Evolutionary conservation across 2,113 vertebrate genomes (phyloP).

Genomic region (Peromyscus leucopus): DNA sequence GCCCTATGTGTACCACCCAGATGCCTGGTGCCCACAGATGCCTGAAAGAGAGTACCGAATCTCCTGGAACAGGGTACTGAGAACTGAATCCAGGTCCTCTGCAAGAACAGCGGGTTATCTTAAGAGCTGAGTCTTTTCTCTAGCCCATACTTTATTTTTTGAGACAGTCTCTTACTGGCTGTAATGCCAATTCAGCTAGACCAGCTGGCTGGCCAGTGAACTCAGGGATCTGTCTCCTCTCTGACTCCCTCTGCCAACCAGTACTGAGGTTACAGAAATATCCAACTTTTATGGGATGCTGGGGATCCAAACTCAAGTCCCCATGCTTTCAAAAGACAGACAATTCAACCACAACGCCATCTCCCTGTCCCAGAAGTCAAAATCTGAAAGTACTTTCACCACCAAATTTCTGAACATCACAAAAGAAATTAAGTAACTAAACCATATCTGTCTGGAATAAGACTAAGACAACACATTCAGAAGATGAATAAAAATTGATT

Average conservation of each 20-base stretch:
- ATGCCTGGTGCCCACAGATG: neutral
- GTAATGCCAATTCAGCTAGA: neutral
- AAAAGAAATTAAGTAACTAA: constrained; percentile 52
- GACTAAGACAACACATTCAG: constrained; percentile 26
- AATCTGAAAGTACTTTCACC: constrained; percentile 50
- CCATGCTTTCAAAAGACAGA: too few relatives aligned
- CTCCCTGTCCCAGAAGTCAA: neutral
- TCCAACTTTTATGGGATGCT: neutral
- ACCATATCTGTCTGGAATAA: constrained; percentile 24
- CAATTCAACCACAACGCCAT: neutral
- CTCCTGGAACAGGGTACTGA: neutral
- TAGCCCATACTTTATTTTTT: neutral
- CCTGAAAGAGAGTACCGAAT: neutral
- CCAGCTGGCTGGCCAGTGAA: neutral
- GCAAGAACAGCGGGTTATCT: neutral
- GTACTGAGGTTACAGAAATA: neutral
- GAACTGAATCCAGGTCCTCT: neutral
- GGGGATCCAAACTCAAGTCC: neutral
- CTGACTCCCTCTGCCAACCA: too few relatives aligned
- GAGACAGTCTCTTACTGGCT: neutral
- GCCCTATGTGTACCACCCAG: neutral
- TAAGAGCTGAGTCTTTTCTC: neutral
- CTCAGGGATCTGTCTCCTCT: neutral
- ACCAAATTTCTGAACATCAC: constrained; percentile 12
- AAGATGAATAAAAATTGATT: constrained; percentile 40